Evolutionary conservation across 2,888 invertebrate genomes (phyloP), one percentile per base, ranked within the genome.

Genomic region (Euproctis similis): DNA sequence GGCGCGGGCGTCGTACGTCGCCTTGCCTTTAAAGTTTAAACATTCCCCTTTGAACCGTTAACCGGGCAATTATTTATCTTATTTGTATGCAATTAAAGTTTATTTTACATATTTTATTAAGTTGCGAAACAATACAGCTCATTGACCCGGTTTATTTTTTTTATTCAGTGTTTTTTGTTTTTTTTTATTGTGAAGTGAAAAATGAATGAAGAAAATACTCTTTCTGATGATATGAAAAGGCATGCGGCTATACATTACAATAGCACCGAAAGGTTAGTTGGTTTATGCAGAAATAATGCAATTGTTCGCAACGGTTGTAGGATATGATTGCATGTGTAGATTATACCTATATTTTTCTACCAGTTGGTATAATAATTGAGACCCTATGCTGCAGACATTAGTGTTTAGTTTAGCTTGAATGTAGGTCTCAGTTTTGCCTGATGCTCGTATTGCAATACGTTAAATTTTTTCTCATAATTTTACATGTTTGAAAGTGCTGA

Each of bases 171-270:
- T 50, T 27, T 33, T 36, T 46, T n/a, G n/a, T n/a, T n/a, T n/a
- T n/a, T n/a, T n/a, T n/a, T n/a, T n/a, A n/a, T 36, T 28, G 55
- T 58, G 48, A 40, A 53, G 47, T 50, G 40, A 36, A 62, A 52
- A 61, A 80, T 80, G 81, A 74, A 50, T 42, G 81, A 77, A 59
- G 81, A 81, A 35, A 80, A 72, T 45, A 47, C 74, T 1, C 73
- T 82, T 9, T 58, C 68, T 28, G 76, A 78, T 24, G 82, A 84
- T 36, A 47, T 84, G 54, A 84, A 84, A 51, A 59, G 82, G 36
- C 81, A 84, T 42, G 82, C 82, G 2, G 82, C 82, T 25, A 67
- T 80, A 72, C 82, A 80, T 53, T 84, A 84, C 54, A 81, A 84
- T 51, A 68, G 82, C 5, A 81, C 81, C 12, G 66, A 75, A 53